phyloP scores from a whole-genome alignment of 2,113 vertebrate species.

The Thunnus maccoyii region DNA sequence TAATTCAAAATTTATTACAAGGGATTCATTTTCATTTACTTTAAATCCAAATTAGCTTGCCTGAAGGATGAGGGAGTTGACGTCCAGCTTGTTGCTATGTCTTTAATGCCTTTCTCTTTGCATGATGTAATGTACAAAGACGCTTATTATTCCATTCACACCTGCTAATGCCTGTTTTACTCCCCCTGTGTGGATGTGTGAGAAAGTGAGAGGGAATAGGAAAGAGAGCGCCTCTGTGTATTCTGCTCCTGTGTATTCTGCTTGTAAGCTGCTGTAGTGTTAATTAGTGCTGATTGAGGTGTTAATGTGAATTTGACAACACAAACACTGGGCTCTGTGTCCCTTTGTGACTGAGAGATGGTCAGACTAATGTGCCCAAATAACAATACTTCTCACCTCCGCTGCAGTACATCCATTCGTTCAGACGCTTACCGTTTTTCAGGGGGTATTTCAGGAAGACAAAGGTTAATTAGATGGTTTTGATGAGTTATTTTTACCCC shows the following conservation, averaged over 20 bases:
- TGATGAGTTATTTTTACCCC: conserved; percentile 45
- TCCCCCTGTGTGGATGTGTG: conserved; percentile 55
- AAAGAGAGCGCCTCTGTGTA: conserved; percentile 30
- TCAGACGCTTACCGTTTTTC: not conserved
- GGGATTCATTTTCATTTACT: conserved; percentile 44
- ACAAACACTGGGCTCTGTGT: conserved; percentile 23
- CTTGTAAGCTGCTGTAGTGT: conserved; percentile 41
- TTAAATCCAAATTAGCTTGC: conserved; percentile 35
- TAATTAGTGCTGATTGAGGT: conserved; percentile 78
- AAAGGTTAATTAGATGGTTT: conserved; percentile 54
- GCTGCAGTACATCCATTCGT: not conserved
- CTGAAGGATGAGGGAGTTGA: conserved; percentile 12
- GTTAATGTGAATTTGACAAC: conserved; percentile 73
- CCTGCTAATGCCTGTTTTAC: conserved; percentile 62
- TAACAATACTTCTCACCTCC: not conserved
- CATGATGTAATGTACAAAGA: conserved; percentile 16
- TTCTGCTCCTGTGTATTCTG: conserved; percentile 34
- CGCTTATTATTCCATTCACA: conserved; percentile 69
- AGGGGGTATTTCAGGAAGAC: conserved; percentile 5
- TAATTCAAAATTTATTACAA: conserved; percentile 6
- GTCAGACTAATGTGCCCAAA: conserved; percentile 16
- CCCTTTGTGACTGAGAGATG: conserved; percentile 37
- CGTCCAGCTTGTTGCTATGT: conserved; percentile 31
- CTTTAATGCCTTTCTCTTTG: conserved; percentile 17
- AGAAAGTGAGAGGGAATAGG: conserved; percentile 48